Percentiles rank a stretch among this genome's conserved stretches.
Evolutionary conservation across 1,140 invertebrate genomes (phyloP).

Genomic region (Sinonovacula constricta): DNA sequence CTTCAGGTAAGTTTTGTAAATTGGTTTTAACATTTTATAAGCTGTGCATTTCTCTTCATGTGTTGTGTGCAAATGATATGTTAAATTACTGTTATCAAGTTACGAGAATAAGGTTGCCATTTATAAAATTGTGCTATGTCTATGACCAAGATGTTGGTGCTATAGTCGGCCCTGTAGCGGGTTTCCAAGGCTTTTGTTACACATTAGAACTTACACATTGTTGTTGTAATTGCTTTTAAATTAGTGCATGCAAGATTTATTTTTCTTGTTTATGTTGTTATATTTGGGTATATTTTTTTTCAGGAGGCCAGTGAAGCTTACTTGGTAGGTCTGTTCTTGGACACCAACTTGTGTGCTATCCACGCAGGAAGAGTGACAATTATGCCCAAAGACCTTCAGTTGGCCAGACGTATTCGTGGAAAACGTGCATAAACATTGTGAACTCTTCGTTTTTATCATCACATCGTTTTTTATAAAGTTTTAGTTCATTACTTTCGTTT

Average conservation of each 20-base stretch:
- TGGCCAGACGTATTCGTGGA: conserved; percentile 75
- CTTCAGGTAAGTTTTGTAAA: conserved; percentile 85
- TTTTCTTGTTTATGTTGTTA: too few species aligned
- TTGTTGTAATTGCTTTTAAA: too few species aligned
- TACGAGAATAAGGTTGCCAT: not conserved
- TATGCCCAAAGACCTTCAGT: conserved; percentile 97
- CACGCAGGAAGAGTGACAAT: conserved; percentile 96
- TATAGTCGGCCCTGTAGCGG: too few species aligned
- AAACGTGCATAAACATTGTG: conserved; percentile 68
- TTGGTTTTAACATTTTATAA: not conserved
- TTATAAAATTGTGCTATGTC: not conserved
- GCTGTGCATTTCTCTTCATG: not conserved
- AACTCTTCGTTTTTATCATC: too few species aligned
- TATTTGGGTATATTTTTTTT: too few species aligned
- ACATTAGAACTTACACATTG: too few species aligned
- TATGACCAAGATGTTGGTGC: too few species aligned
- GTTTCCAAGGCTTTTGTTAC: too few species aligned
- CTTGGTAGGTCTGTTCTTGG: conserved; percentile 92
- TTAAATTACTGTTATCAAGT: not conserved
- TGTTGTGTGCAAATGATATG: not conserved
- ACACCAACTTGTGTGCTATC: conserved; percentile 95
- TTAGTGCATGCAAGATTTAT: too few species aligned
- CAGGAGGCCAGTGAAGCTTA: conserved; percentile 95
- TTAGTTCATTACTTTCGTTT: too few species aligned
- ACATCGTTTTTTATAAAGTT: too few species aligned